Conservation (phyloP, 2,113 vertebrate species). For the Neolamprologus falcicula region DNA sequence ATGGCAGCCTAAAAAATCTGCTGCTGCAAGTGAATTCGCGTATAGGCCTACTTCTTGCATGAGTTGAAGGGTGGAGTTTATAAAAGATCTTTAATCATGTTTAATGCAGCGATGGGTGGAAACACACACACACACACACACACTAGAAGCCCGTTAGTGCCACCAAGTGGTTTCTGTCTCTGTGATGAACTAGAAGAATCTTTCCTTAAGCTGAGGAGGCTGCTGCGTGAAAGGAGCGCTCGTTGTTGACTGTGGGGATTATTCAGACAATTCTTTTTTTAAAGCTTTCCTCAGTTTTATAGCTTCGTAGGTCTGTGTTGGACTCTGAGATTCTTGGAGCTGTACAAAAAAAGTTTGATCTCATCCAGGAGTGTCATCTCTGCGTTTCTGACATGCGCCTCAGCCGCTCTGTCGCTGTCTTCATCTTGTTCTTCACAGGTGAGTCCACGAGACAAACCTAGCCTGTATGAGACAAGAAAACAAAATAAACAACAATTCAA, state of each 20-base stretch:
- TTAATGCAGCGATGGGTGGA: neutral
- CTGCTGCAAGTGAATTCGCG: neutral
- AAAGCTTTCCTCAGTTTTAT: neutral
- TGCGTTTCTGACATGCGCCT: constrained; percentile 29
- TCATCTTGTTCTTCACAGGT: constrained; percentile 35
- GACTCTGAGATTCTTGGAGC: neutral
- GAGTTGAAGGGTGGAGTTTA: neutral
- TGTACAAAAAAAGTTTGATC: neutral
- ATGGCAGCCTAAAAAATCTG: neutral
- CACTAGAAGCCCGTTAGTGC: neutral
- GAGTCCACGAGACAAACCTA: neutral
- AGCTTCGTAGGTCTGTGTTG: neutral
- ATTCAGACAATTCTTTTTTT: neutral
- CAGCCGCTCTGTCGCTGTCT: neutral
- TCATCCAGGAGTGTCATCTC: neutral
- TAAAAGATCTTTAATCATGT: neutral
- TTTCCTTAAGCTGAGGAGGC: neutral
- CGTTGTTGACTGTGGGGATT: neutral
- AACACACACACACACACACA: neutral
- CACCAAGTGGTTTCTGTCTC: constrained; percentile 11
- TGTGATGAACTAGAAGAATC: neutral
- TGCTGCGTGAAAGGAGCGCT: neutral
- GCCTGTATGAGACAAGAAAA: neutral
- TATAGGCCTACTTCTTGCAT: neutral
- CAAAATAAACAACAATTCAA: neutral